phyloP scores from a whole-genome alignment of 2,888 invertebrate genomes.

The Tenthredo livida region DNA sequence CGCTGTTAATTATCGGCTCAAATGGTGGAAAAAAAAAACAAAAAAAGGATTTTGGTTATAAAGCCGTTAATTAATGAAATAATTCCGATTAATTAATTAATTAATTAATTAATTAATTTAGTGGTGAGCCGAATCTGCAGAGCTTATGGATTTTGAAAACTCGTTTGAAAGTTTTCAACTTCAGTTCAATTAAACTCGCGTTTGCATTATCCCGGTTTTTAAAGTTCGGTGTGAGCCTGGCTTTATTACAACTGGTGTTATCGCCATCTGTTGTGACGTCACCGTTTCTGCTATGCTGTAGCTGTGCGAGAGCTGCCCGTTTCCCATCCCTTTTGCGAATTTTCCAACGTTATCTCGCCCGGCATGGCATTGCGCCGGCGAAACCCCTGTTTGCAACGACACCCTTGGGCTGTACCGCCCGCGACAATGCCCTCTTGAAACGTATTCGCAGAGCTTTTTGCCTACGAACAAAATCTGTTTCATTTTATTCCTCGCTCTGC shows the following conservation, averaged over 20 bases:
- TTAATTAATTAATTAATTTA: background rate
- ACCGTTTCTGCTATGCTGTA: background rate
- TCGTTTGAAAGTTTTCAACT: background rate
- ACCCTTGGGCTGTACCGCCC: constrained; percentile 38
- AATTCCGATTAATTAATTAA: background rate
- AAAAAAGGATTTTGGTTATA: background rate
- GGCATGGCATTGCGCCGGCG: background rate
- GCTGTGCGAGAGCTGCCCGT: background rate
- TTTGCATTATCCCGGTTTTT: background rate
- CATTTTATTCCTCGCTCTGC: background rate
- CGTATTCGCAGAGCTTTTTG: constrained; percentile 18
- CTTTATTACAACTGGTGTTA: constrained; percentile 36
- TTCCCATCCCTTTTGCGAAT: constrained; percentile 7
- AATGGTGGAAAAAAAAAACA: background rate
- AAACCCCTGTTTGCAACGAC: constrained; percentile 29
- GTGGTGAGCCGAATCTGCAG: background rate
- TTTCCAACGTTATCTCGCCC: constrained; percentile 24
- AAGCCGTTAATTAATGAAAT: background rate
- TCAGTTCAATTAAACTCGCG: background rate
- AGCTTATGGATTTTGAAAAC: background rate
- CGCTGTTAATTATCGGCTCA: background rate
- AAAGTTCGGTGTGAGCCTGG: background rate
- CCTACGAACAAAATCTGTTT: background rate
- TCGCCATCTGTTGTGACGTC: constrained; percentile 49
- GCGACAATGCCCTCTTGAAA: constrained; percentile 50